Evolutionary conservation across 1,140 invertebrate genomes (phyloP).

Genomic region (Andricus grossulariae): DNA sequence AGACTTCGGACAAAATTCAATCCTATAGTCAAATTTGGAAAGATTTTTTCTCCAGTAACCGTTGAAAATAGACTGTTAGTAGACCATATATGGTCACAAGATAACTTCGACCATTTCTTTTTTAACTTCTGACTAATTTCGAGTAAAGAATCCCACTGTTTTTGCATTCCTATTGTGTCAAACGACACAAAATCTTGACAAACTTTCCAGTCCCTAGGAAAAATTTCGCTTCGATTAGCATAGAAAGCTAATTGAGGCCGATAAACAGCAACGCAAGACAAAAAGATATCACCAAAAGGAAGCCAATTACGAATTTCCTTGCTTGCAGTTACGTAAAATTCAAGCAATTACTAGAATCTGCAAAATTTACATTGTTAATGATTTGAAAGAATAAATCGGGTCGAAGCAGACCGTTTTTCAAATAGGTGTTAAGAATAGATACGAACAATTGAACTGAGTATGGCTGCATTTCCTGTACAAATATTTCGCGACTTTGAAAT

Average conservation of each 20-base stretch:
- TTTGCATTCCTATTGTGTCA: constrained; percentile 21
- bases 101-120: too few species aligned
- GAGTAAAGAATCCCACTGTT: too few species aligned
- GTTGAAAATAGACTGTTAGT: too few species aligned
- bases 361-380: background rate
- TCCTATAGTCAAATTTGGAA: too few species aligned
- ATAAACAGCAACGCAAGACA: constrained; percentile 34
- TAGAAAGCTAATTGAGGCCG: background rate
- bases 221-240: background rate
- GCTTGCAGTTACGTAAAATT: constrained; percentile 36
- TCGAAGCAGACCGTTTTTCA: background rate
- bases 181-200: background rate
- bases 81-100: too few species aligned
- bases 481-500: constrained; percentile 36
- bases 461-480: constrained; percentile 32
- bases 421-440: background rate
- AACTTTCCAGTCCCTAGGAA: background rate
- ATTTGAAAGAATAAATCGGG: too few species aligned
- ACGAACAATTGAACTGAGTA: background rate
- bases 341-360: background rate
- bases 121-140: too few species aligned
- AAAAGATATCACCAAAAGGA: constrained; percentile 34
- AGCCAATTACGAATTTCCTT: constrained; percentile 32
- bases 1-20: too few species aligned
- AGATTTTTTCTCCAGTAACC: too few species aligned